Evolutionary conservation across 2,888 invertebrate genomes (phyloP), one percentile per base, ranked within the genome.

Genomic region (Drepanosiphum platanoidis): DNA sequence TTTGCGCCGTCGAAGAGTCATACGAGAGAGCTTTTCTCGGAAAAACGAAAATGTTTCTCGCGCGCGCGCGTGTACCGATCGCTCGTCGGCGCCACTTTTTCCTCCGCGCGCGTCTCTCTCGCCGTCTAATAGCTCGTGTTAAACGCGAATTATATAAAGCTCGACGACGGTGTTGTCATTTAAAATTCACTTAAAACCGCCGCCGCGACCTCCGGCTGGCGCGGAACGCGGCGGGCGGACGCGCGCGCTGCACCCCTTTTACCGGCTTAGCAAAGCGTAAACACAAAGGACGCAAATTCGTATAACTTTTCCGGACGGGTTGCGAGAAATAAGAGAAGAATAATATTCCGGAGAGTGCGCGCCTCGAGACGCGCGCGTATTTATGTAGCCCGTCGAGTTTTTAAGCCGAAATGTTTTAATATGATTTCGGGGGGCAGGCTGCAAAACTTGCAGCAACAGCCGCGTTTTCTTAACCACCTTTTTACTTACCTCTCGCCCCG

Each of bases 251-350:
- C 74, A 83, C 84, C 84, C 84, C 52, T 84, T 83, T 84, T 77
- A 84, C 75, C 66, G 77, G 68, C 84, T 84, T 84, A 84, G 84
- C 84, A 84, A 84, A 84, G 84, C 84, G 84, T 84, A 84, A 84
- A 84, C 66, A 84, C 75, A 84, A 84, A 84, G 84, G 77, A 84
- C 68, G 75, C 52, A 22, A 74, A 72, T 74, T 66, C 74, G 64
- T 52, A 83, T 66, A 83, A 83, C 66, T 74, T 83, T 83, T 72
- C 64, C 74, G 74, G 83, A 30, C 71, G 42, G 58, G 81, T 36
- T 30, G 80, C 36, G 70, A 70, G 70, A 68, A 3, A 64, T 64
- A 42, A 34, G 58, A 72, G 66, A 68, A 34, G 68, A 68, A 68
- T 32, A 74, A 74, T 74, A 32, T 27, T 5, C 61, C 7, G 27